Conservation (phyloP, 1,140 invertebrate genomes). For the Archegozetes longisetosus region DNA sequence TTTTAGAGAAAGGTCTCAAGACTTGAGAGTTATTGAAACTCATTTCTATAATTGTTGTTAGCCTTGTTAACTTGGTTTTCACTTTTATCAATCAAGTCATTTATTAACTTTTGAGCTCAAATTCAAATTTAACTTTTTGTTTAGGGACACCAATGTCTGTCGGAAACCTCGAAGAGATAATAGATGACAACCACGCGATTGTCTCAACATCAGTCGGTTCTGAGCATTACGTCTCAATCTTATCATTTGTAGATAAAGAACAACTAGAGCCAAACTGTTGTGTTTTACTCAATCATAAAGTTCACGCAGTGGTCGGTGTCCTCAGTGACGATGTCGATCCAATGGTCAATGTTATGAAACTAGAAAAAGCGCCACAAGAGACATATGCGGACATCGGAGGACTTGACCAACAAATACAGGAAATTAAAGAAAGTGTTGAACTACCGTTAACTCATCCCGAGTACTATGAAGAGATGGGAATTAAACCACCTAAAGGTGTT, state of each 20-base stretch:
- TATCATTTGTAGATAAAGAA: slow-evolving; percentile 99
- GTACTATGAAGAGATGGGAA: slow-evolving; percentile 99
- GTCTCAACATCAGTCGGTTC: slow-evolving; percentile 98
- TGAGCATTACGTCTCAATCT: slow-evolving; percentile 97
- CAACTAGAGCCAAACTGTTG: slow-evolving; percentile 97
- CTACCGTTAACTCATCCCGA: slow-evolving; percentile 96
- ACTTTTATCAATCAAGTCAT: background rate
- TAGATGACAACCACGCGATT: slow-evolving; percentile 99
- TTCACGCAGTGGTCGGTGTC: slow-evolving; percentile 95
- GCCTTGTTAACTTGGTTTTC: background rate
- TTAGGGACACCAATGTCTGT: slow-evolving; percentile 91
- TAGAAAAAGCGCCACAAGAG: slow-evolving; percentile 98
- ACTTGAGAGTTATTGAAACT: no score
- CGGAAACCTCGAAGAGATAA: slow-evolving; percentile 98
- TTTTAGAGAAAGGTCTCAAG: no score
- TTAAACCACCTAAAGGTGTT: slow-evolving; percentile 97
- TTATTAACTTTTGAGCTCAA: background rate
- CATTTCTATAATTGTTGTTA: background rate
- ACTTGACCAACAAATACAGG: slow-evolving; percentile 98
- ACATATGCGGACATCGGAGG: slow-evolving; percentile 99
- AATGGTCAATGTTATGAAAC: slow-evolving; percentile 99
- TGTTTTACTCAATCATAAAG: slow-evolving; percentile 95
- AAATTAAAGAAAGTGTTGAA: slow-evolving; percentile 99
- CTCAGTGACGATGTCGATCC: slow-evolving; percentile 98
- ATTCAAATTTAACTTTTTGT: background rate